Evolutionary conservation across 2,113 vertebrate species (phyloP), one percentile per base, ranked within the genome.

Genomic region (Calypte anna): DNA sequence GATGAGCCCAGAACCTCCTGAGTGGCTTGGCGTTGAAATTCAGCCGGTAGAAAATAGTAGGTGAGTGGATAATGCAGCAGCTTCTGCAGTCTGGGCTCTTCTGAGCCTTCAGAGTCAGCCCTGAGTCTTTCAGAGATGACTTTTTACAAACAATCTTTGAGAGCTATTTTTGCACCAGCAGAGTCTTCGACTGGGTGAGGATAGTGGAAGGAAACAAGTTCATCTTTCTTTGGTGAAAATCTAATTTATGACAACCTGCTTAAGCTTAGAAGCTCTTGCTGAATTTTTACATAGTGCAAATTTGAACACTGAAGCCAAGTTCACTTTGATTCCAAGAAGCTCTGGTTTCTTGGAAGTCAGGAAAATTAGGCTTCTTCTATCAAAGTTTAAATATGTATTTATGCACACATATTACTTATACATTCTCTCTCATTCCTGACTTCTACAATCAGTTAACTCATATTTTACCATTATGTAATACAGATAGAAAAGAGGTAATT

Each of bases 11-110:
- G 66, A 59, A 59, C 36, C 17, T 33, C 36, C 44, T 55, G 15
- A n/a, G 54, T 1, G 1, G 10, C 23, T 72, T 58, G 50, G 30
- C 18, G 58, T 90, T 74, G 50, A 58, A 12, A 27, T 88, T 77
- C 67, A 73, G 6, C 11, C 62, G 46, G 19, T 36, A 54, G 2
- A 36, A 69, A 88, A 40, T 4, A 54, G 55, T 21, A 82, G 5
- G 5, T 3, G 2, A 63, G 1, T 62, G 1, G 14, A n/a, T 10
- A 43, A 10, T 4, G 14, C 53, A 66, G 9, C 9, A 69, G 30
- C 27, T 84, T 85, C 62, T 79, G 43, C 18, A 36, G 1, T 0
- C 1, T 14, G 40, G 14, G 30, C 23, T 62, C 48, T 72, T 51
- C 44, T 20, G 20, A 80, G 33, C 28, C 69, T 85, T 70, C 48